Conservation (phyloP, 2,113 vertebrate species). For the Strigops habroptila region DNA sequence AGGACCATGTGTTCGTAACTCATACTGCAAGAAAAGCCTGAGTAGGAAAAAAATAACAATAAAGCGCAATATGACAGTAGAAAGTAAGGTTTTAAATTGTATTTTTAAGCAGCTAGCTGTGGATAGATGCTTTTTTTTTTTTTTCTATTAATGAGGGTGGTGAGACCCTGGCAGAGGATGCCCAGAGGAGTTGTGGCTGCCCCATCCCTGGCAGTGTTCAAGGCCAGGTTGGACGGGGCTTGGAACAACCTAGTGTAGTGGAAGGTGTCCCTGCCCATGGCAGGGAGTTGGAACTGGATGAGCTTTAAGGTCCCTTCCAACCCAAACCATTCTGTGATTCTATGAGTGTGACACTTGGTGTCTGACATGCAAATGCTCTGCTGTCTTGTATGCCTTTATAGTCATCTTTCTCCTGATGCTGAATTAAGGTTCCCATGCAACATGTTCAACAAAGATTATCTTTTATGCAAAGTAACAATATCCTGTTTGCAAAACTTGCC, state of each 20-base stretch:
- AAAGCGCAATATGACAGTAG: not conserved
- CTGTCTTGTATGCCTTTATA: not conserved
- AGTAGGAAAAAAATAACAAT: not conserved
- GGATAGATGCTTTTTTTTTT: not conserved
- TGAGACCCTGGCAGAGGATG: not conserved
- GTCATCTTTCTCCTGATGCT: not conserved
- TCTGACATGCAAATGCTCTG: rapidly evolving
- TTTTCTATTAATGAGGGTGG: not conserved
- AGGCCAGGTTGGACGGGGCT: not conserved
- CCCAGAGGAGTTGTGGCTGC: not conserved
- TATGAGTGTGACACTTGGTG: not conserved
- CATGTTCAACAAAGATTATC: not conserved
- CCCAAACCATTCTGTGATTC: not conserved
- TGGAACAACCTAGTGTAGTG: not conserved
- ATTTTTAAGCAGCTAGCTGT: not conserved
- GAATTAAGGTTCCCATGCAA: not conserved
- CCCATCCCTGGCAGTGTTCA: not conserved
- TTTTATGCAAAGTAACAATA: not conserved
- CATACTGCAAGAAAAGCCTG: not conserved
- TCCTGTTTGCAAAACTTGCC: not conserved
- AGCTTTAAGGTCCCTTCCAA: not conserved
- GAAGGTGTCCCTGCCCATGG: not conserved
- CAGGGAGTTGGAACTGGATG: not conserved
- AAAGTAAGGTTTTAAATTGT: not conserved
- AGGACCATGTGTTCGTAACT: not conserved